Evolutionary conservation across 2,113 vertebrate species (phyloP).

Genomic region (Ictalurus furcatus): DNA sequence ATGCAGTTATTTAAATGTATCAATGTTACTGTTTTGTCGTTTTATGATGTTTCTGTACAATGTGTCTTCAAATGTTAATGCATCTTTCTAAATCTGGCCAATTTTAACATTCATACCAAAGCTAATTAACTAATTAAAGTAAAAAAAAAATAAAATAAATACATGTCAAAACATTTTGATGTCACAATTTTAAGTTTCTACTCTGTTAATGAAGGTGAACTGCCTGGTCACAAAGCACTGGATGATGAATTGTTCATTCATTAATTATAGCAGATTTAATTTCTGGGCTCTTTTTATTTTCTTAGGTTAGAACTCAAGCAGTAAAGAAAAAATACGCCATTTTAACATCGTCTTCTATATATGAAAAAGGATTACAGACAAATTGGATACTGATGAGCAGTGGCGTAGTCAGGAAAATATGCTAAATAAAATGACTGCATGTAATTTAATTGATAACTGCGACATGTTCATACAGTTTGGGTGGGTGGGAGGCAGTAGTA

Average conservation of each 20-base stretch:
- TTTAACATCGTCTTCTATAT: not conserved
- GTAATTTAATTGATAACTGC: not conserved
- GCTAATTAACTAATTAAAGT: not conserved
- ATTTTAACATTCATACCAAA: not conserved
- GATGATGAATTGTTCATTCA: not conserved
- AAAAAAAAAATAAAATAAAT: too few species aligned
- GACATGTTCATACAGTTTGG: not conserved
- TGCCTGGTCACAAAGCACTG: not conserved
- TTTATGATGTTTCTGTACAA: conserved; percentile 8
- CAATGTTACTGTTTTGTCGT: conserved; percentile 5
- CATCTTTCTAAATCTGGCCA: conserved; percentile 1
- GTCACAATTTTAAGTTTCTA: not conserved
- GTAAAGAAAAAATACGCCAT: not conserved
- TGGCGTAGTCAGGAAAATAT: not conserved
- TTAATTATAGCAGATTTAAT: not conserved
- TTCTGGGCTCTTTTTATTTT: not conserved
- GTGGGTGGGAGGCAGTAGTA: not conserved
- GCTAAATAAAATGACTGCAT: not conserved
- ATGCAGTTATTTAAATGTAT: conserved; percentile 25
- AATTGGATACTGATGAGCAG: not conserved
- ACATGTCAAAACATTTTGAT: not conserved
- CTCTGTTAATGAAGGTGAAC: not conserved
- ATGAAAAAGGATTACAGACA: not conserved
- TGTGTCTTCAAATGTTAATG: not conserved
- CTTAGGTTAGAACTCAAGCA: not conserved